A percentile compares a stretch with the other conserved stretches of the same genome.
Conservation (phyloP, 53 echinoderm and acorn worm genomes). For the Apostichopus leukothele region DNA sequence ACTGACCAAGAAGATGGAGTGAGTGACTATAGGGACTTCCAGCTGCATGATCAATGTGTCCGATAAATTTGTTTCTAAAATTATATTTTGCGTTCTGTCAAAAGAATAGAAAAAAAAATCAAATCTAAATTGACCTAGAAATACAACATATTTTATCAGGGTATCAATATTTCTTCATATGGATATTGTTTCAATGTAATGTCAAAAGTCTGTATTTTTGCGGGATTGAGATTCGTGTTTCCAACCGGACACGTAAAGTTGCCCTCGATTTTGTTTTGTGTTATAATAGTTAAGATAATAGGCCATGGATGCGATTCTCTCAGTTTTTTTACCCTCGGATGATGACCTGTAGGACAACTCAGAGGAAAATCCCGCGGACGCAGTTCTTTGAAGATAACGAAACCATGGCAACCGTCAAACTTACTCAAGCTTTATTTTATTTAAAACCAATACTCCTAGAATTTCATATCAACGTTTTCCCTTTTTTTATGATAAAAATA, state of each 20-base stretch:
- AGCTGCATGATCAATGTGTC: no score
- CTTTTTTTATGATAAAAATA: not conserved
- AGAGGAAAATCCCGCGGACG: not conserved
- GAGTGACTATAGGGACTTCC: no score
- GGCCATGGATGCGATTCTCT: not conserved
- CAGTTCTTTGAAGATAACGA: not conserved
- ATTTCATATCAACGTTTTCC: not conserved
- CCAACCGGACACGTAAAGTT: no score
- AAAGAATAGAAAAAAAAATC: no score
- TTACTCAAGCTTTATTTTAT: not conserved
- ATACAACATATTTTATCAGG: not conserved
- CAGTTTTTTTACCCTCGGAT: not conserved
- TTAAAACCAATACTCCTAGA: no score
- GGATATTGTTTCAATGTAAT: not conserved
- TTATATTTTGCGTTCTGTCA: no score
- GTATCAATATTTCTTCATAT: not conserved
- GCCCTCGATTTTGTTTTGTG: not conserved
- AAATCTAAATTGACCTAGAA: not conserved
- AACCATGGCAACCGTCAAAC: slow-evolving; percentile 1
- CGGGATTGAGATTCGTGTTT: not conserved
- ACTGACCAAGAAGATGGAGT: no score
- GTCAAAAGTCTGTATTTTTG: not conserved
- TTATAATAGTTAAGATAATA: not conserved
- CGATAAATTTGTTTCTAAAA: no score
- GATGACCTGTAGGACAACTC: not conserved